Evolutionary conservation across 2,113 vertebrate species (phyloP), one percentile per base, ranked within the genome.

Genomic region (Melanerpes formicivorus): DNA sequence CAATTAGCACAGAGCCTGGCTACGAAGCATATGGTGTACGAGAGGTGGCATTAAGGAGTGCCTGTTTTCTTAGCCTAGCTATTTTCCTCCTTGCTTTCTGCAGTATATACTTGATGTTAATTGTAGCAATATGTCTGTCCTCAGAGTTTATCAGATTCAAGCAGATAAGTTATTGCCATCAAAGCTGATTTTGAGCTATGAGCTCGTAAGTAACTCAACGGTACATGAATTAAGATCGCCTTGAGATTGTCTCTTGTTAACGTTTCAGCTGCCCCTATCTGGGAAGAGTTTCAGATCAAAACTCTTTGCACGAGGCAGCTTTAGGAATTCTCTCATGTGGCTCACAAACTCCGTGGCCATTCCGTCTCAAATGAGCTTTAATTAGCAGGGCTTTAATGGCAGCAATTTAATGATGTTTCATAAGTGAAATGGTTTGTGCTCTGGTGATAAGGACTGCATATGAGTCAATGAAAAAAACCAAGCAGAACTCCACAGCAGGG

Each of bases 41-140:
- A 74, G 84, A 83, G 85, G 90, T 78, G 62, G 83, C 80, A 75
- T 86, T 69, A 83, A 78, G 73, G 87, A 83, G 92, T 62, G 85
- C 44, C 40, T 91, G 62, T 80, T 94, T 93, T 90, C 80, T 72
- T 16, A 75, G 75, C 16, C 29, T 64, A 64, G 42, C 71, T 88
- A 66, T 86, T 95, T 88, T 64, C 44, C 66, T 88, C 62, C 59
- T 69, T 40, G 62, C 74, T 93, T 90, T 94, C 90, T 90, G 63
- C 88, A 81, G 88, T 59, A 59, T 91, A 12, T 80, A 80, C 62
- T 90, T 95, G 67, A 94, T 90, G 88, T 67, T 95, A 95, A 96
- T 96, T 95, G 93, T 78, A 91, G 93, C 85, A 80, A 94, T 95
- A 93, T 85, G 86, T 96, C 95, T 95, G 92, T 95, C 95, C 92